A percentile compares a stretch with the other conserved stretches of the same genome.
Conservation (phyloP, 2,888 invertebrate genomes). For the Beris chalybata region DNA sequence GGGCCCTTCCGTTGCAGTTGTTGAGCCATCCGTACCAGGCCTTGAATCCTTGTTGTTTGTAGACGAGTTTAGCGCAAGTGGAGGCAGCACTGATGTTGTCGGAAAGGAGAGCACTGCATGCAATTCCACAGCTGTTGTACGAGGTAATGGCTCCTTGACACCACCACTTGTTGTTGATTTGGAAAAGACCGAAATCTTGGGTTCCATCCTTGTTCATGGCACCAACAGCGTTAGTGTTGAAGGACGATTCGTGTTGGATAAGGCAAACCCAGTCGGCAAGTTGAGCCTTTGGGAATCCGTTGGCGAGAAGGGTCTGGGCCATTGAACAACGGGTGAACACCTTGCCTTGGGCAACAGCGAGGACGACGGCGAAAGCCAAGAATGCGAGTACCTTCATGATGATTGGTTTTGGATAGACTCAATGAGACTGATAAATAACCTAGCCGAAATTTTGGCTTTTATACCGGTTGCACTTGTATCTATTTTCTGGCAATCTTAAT, state of each 20-base stretch:
- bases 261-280: constrained; percentile 58
- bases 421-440: neutral
- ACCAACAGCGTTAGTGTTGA: constrained; percentile 58
- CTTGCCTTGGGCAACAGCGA: constrained; percentile 13
- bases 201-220: constrained; percentile 58
- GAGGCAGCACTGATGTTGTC: constrained; percentile 51
- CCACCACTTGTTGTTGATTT: constrained; percentile 55
- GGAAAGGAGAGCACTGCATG: constrained; percentile 48
- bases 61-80: constrained; percentile 49
- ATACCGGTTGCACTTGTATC: no score
- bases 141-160: constrained; percentile 48
- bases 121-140: constrained; percentile 49
- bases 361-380: constrained; percentile 8
- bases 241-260: constrained; percentile 58
- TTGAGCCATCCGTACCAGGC: constrained; percentile 54
- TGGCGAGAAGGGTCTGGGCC: constrained; percentile 15
- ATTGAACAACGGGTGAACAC: constrained; percentile 14
- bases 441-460: no score
- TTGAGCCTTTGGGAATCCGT: constrained; percentile 39
- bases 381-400: constrained; percentile 9
- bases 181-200: constrained; percentile 54
- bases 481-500: no score
- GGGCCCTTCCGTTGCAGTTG: constrained; percentile 42
- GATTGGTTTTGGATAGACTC: constrained; percentile 8
- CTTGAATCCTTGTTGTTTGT: constrained; percentile 50